Conservation (phyloP, 2,113 vertebrate species). For the Scomber colias region DNA sequence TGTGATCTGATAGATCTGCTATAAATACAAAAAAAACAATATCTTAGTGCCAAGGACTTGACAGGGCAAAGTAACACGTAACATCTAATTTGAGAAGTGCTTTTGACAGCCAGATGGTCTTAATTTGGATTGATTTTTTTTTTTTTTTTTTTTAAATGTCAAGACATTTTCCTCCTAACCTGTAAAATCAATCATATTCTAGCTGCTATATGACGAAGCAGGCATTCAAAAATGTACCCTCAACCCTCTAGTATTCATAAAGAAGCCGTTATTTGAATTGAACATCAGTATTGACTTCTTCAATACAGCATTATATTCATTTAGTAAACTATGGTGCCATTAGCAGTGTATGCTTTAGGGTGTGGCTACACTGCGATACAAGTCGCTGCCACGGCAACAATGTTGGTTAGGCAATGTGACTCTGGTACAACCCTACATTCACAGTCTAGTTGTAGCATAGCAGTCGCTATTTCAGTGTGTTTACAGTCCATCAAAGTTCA, state of each 20-base stretch:
- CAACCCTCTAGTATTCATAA: not conserved
- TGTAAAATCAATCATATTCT: not conserved
- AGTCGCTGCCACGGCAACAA: too few relatives aligned
- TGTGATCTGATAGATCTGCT: not conserved
- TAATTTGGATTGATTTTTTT: not conserved
- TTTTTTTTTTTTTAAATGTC: not conserved
- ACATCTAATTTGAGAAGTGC: not conserved
- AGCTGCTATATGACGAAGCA: not conserved
- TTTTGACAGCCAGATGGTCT: not conserved
- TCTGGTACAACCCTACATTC: too few relatives aligned
- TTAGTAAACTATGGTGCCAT: too few relatives aligned
- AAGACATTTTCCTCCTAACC: not conserved
- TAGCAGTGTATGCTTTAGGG: too few relatives aligned
- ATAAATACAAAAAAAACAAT: not conserved
- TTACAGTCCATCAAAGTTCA: too few relatives aligned
- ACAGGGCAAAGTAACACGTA: not conserved
- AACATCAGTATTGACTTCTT: too few relatives aligned
- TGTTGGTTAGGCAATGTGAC: too few relatives aligned
- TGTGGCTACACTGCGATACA: too few relatives aligned
- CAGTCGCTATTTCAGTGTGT: too few relatives aligned
- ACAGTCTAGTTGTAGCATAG: too few relatives aligned
- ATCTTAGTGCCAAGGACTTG: not conserved
- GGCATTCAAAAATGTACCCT: not conserved
- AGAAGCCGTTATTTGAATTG: not conserved
- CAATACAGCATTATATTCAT: too few relatives aligned